Conservation (phyloP, 1,140 invertebrate genomes). For the Atopsyche davidsoni region DNA sequence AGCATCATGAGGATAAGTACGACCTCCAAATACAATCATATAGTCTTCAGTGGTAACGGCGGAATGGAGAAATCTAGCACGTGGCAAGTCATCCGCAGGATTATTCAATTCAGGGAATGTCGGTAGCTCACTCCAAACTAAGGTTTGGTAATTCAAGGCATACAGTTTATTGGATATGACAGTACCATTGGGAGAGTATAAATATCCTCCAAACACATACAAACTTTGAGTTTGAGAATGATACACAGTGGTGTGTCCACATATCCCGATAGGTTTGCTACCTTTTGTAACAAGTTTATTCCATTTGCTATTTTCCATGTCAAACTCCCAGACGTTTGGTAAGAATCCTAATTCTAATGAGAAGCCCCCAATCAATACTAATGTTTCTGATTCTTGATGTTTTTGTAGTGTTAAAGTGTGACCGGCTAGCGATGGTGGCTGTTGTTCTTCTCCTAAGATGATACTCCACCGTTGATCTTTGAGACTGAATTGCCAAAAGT, state of each 20-base stretch:
- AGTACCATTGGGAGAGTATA: conserved; percentile 66
- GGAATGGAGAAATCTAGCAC: conserved; percentile 79
- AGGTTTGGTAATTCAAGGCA: conserved; percentile 67
- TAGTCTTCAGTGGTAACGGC: conserved; percentile 81
- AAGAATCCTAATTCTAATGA: conserved; percentile 68
- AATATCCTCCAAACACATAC: conserved; percentile 86
- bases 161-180: conserved; percentile 69
- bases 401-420: conserved; percentile 79
- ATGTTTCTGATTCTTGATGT: conserved; percentile 64
- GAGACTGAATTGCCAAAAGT: conserved; percentile 92
- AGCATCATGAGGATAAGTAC: conserved; percentile 61
- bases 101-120: conserved; percentile 58
- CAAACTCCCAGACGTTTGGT: conserved; percentile 76
- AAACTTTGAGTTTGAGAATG: conserved; percentile 73
- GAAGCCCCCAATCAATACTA: conserved; percentile 85
- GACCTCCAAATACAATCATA: conserved; percentile 86
- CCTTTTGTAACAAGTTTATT: conserved; percentile 61
- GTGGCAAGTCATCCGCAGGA: conserved; percentile 53
- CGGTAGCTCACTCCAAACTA: conserved; percentile 71
- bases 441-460: conserved; percentile 51
- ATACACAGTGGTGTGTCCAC: conserved; percentile 87
- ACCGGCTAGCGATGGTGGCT: conserved; percentile 72
- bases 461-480: conserved; percentile 80
- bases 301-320: conserved; percentile 68
- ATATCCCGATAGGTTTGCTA: conserved; percentile 72